Percentiles rank a stretch among this genome's conserved stretches.
Evolutionary conservation across 1,140 invertebrate species (phyloP).

Genomic region (Cotesia chilonis): DNA sequence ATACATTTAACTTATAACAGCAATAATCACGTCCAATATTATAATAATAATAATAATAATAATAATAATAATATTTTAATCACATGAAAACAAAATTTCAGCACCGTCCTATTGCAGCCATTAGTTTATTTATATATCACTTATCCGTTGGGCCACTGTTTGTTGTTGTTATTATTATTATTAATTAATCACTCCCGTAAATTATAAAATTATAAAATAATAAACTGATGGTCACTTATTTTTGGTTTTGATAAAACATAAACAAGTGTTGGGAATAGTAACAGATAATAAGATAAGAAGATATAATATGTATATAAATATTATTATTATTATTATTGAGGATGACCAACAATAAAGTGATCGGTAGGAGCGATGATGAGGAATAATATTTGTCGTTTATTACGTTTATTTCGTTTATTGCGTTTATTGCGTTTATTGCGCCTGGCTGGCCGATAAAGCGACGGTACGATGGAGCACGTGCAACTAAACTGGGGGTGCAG

Average conservation of each 20-base stretch:
- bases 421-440: constrained; percentile 48
- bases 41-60: too few relatives aligned
- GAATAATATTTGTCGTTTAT: constrained; percentile 21
- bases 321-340: neutral
- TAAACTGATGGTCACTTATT: too few relatives aligned
- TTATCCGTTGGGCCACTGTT: neutral
- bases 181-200: neutral
- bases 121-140: too few relatives aligned
- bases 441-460: constrained; percentile 46
- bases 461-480: constrained; percentile 57
- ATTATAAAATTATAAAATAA: too few relatives aligned
- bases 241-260: too few relatives aligned
- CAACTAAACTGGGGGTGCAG: constrained; percentile 59
- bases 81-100: constrained; percentile 12
- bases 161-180: neutral
- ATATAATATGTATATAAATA: neutral
- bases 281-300: neutral
- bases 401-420: too few relatives aligned
- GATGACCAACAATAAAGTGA: constrained; percentile 13
- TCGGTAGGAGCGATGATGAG: constrained; percentile 14
- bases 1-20: too few relatives aligned
- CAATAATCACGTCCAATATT: too few relatives aligned
- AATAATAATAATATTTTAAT: neutral
- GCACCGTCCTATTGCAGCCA: neutral
- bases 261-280: too few relatives aligned